Evolutionary conservation across 2,113 vertebrate species (phyloP), one percentile per base, ranked within the genome.

Genomic region (Suncus etruscus): DNA sequence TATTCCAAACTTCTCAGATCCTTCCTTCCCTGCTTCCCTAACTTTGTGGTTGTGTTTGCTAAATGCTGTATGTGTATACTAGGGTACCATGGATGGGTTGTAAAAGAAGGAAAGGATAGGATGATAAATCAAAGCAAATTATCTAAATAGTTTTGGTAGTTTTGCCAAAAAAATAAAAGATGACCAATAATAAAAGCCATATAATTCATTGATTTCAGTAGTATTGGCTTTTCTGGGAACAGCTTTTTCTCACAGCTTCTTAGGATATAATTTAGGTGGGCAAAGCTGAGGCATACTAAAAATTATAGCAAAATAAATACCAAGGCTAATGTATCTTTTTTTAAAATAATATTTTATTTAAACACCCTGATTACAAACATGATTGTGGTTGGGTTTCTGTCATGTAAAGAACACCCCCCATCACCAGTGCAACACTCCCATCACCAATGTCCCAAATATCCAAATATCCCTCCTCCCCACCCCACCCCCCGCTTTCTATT

Each of bases 111-210:
- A 72, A 83, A 80, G 47, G 11, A 1, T 29, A 83, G 8, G 48
- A 82, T 72, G 27, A 32, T 65, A 91, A 91, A 50, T 76, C 32
- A 27, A 51, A 92, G 15, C 58, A 69, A 78, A 8, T 68, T 77
- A 51, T 31, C 31, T 89, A 27, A 91, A 83, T 8, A 80, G 27
- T 39, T 27, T 3, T 73, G 14, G 80, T 8, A 80, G 27, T 39
- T 27, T 3, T 73, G 14, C n/a, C 27, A 72, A 63, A 81, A 89
- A 32, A 8, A 39, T 69, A 25, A 51, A 63, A 18, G 27, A 69
- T 68, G 45, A 3, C 39, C 22, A 32, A 32, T 86, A 94, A 77
- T 6, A 84, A 89, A 87, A 79, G 25, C 3, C 76, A 87, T 3
- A 22, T 1, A 65, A 6, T 80, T 39, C 6, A 20, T 61, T 83